Percentiles rank a stretch among this genome's conserved stretches.
phyloP scores from a whole-genome alignment of 2,797 vertebrate species.

The Ctenopoma kingsleyae region DNA sequence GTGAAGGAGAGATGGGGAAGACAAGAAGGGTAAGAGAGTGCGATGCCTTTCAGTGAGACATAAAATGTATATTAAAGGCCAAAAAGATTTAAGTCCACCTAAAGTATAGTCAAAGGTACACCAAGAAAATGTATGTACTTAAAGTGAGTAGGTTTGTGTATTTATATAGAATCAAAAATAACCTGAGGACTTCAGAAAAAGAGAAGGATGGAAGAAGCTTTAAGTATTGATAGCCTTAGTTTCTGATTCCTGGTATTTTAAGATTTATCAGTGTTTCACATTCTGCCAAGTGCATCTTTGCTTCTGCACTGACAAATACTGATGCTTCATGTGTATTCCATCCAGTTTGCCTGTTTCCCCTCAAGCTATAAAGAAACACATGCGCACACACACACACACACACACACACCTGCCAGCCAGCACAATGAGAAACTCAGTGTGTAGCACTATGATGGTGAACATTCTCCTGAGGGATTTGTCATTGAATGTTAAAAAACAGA shows the following conservation, averaged over 20 bases:
- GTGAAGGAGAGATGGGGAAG: conserved; percentile 46
- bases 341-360: conserved; percentile 51
- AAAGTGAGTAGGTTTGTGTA: not conserved
- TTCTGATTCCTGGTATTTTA: conserved; percentile 37
- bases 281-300: conserved; percentile 25
- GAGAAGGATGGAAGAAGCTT: not conserved
- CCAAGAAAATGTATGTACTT: conserved; percentile 6
- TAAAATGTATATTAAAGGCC: conserved; percentile 25
- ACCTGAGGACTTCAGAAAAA: not conserved
- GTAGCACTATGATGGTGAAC: conserved; percentile 41
- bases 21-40: conserved; percentile 37
- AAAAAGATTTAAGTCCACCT: conserved; percentile 10
- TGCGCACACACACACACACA: conserved; percentile 18
- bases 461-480: conserved; percentile 32
- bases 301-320: conserved; percentile 49
- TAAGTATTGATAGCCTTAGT: conserved; percentile 7
- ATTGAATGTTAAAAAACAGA: conserved; percentile 38
- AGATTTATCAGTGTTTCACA: conserved; percentile 26
- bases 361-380: conserved; percentile 48
- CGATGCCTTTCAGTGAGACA: conserved; percentile 30
- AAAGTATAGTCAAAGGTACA: conserved; percentile 8
- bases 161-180: not conserved
- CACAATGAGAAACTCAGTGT: conserved; percentile 38
- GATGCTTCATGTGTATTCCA: conserved; percentile 59
- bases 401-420: conserved; percentile 21